Conservation (phyloP, 2,888 invertebrate species). For the Ceramica pisi region DNA sequence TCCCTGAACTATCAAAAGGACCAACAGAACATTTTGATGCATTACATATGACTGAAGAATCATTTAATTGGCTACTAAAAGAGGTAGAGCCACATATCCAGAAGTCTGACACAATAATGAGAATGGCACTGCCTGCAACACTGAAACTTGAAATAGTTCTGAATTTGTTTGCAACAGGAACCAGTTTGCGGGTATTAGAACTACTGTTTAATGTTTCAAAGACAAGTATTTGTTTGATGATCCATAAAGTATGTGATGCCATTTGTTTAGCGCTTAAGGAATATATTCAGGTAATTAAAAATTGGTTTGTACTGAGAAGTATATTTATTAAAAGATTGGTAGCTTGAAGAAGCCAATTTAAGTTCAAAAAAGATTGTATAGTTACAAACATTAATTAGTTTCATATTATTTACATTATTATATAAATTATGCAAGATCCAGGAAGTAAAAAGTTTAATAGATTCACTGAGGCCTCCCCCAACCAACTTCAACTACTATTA, state of each 20-base stretch:
- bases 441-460: neutral
- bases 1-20: neutral
- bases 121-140: slow-evolving; percentile 38
- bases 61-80: slow-evolving; percentile 44
- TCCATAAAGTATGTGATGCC: slow-evolving; percentile 39
- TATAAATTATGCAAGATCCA: no score
- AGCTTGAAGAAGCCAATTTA: neutral
- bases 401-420: neutral
- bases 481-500: neutral
- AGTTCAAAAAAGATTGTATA: slow-evolving; percentile 1
- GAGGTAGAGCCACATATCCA: slow-evolving; percentile 47
- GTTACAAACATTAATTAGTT: neutral
- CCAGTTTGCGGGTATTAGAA: slow-evolving; percentile 31
- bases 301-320: neutral
- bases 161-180: slow-evolving; percentile 42
- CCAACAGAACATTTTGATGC: slow-evolving; percentile 28
- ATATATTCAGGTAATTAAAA: slow-evolving; percentile 26
- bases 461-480: neutral
- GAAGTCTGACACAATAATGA: slow-evolving; percentile 50
- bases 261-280: slow-evolving; percentile 44
- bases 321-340: no score
- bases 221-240: slow-evolving; percentile 47
- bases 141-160: slow-evolving; percentile 51
- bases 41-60: slow-evolving; percentile 37
- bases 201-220: slow-evolving; percentile 33